These are phyloP conservation scores for Chaetura pelagica DNA, from an alignment of 2,113 vertebrate species.

Conservation along the genomic window DNA sequence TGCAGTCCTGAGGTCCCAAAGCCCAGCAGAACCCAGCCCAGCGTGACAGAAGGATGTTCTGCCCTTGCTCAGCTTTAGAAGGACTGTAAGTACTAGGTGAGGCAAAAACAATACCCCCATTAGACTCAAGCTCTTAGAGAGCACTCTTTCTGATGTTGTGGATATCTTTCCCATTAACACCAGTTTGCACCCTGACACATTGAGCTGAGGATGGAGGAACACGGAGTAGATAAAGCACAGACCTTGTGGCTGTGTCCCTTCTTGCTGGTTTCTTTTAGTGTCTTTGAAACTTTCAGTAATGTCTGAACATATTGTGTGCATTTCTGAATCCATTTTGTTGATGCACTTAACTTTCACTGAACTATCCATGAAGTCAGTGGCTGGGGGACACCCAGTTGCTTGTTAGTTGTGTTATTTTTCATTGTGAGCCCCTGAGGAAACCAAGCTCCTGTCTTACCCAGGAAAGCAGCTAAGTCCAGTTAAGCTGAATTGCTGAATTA, in stretches of 20 bases:
- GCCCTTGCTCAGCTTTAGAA: background rate
- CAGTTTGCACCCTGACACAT: fast-evolving
- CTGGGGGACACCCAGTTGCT: background rate
- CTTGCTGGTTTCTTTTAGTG: background rate
- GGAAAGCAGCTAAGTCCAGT: background rate
- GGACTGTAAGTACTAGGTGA: background rate
- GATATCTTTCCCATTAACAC: background rate
- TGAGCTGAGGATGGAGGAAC: background rate
- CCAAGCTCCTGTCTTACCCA: background rate
- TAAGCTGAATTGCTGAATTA: background rate
- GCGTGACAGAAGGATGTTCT: background rate
- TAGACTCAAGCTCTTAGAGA: background rate
- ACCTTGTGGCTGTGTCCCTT: background rate
- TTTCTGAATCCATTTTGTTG: background rate
- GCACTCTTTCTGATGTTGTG: background rate
- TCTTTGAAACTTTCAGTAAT: background rate
- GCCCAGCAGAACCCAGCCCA: background rate
- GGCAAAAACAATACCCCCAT: background rate
- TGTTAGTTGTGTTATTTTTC: background rate
- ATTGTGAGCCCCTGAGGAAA: background rate
- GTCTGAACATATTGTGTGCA: background rate
- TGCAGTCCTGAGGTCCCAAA: background rate
- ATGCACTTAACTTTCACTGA: background rate
- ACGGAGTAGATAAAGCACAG: background rate
- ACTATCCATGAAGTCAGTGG: background rate